A percentile compares a stretch with the other conserved stretches of the same genome.
Evolutionary conservation across 2,888 invertebrate species (phyloP).

Genomic region (Exephanes ischioxanthus): DNA sequence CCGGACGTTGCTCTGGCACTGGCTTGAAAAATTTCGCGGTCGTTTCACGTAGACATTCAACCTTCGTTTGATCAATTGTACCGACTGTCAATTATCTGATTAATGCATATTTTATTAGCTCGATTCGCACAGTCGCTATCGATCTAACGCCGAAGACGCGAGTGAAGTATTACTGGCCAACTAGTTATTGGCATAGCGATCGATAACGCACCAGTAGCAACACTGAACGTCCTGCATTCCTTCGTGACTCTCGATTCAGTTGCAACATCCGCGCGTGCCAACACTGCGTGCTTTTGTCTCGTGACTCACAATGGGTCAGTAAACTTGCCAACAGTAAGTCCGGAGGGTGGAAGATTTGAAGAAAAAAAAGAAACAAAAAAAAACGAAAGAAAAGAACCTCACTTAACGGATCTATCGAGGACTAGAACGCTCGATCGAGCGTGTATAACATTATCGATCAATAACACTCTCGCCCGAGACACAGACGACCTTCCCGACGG

Average conservation of each 20-base stretch:
- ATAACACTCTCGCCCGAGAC: constrained; percentile 40
- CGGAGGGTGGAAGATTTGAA: neutral
- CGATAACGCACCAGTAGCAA: constrained; percentile 9
- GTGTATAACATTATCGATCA: constrained; percentile 9
- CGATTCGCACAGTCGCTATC: constrained; percentile 12
- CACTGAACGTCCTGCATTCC: constrained; percentile 44
- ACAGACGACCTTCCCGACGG: constrained; percentile 66
- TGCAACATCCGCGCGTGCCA: constrained; percentile 25
- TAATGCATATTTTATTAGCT: neutral
- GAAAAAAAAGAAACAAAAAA: neutral
- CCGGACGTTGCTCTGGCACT: neutral
- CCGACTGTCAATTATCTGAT: neutral
- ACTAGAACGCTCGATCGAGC: neutral
- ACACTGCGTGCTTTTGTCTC: constrained; percentile 8
- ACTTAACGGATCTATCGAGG: neutral
- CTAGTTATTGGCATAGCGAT: constrained; percentile 5
- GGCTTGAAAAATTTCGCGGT: neutral
- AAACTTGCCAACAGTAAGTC: neutral
- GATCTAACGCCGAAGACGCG: neutral
- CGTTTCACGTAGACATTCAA: neutral
- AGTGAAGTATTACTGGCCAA: neutral
- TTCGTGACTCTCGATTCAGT: constrained; percentile 36
- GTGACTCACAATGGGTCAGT: neutral
- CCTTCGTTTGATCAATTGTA: neutral
- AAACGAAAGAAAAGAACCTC: neutral